A percentile compares a stretch with the other conserved stretches of the same genome.
phyloP scores from a whole-genome alignment of 2,888 invertebrate species.

The Caenorhabditis panamensis region DNA sequence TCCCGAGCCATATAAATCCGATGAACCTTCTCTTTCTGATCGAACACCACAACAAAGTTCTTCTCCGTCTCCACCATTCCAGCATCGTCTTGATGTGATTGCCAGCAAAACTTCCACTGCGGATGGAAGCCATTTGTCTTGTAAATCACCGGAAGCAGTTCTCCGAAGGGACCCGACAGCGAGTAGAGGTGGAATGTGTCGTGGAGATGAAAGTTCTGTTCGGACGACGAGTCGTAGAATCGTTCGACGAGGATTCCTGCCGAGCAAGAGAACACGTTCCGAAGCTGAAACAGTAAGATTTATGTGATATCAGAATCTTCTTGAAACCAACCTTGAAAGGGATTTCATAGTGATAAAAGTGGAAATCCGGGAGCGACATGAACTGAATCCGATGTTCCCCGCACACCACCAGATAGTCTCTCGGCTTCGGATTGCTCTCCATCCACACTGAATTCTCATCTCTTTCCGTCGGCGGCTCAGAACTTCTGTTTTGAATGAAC shows the following conservation, averaged over 20 bases:
- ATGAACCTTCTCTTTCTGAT: constrained; percentile 56
- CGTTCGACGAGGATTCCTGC: constrained; percentile 46
- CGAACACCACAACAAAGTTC: constrained; percentile 51
- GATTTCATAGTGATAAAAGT: constrained; percentile 64
- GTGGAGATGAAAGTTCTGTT: constrained; percentile 47
- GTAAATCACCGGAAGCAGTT: constrained; percentile 69
- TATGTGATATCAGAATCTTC: too few relatives aligned
- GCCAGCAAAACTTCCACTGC: constrained; percentile 68
- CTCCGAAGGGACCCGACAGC: constrained; percentile 68
- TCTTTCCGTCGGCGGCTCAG: background rate
- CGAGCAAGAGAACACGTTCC: constrained; percentile 45
- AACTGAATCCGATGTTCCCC: constrained; percentile 66
- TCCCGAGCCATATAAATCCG: constrained; percentile 54
- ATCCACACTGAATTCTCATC: background rate
- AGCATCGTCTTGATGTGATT: constrained; percentile 53
- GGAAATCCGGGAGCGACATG: constrained; percentile 51
- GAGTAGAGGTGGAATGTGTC: constrained; percentile 67
- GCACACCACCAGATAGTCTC: constrained; percentile 65
- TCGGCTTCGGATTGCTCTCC: constrained; percentile 5
- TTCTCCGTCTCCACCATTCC: constrained; percentile 43
- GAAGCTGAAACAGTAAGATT: constrained; percentile 30
- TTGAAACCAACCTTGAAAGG: constrained; percentile 68
- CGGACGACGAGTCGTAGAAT: constrained; percentile 48
- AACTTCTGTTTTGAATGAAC: background rate
- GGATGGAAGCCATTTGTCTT: constrained; percentile 51